Conservation (phyloP, 2,797 vertebrate genomes). For the Acanthurus tractus region DNA sequence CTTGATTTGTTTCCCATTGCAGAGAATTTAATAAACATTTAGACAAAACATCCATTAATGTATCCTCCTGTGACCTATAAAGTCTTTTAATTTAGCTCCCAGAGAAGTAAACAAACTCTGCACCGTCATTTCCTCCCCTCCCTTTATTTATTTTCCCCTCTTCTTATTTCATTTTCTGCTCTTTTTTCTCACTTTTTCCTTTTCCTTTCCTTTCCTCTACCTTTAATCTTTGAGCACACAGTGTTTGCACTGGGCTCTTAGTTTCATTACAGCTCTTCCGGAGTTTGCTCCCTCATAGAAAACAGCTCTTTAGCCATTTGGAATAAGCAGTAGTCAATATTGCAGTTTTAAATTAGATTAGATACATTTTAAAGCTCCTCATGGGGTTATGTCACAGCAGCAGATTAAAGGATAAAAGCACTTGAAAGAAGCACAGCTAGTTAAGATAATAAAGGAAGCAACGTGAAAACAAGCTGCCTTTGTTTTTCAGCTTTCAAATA, state of each 20-base stretch:
- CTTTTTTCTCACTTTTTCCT: neutral
- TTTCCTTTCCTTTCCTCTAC: neutral
- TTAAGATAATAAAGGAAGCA: neutral
- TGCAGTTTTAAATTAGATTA: conserved; percentile 23
- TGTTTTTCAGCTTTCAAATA: conserved; percentile 3
- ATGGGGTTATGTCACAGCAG: conserved; percentile 2
- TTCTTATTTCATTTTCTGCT: neutral
- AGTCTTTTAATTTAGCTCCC: neutral
- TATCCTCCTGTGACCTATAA: neutral
- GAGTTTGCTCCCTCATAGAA: conserved; percentile 7
- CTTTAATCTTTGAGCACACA: conserved; percentile 1
- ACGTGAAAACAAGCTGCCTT: neutral
- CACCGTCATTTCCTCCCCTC: neutral
- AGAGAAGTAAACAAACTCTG: no score
- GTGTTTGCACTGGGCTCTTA: conserved; percentile 4
- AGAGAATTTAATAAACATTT: conserved; percentile 6
- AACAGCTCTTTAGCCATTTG: neutral
- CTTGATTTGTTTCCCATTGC: neutral
- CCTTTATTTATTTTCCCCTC: neutral
- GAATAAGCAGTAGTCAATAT: conserved; percentile 13
- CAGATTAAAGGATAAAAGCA: neutral
- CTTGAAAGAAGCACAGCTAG: neutral
- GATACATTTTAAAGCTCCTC: conserved; percentile 23
- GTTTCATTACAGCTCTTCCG: neutral
- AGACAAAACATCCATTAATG: neutral